Evolutionary conservation across 2,797 vertebrate species (phyloP).

Genomic region (Tapirus indicus): DNA sequence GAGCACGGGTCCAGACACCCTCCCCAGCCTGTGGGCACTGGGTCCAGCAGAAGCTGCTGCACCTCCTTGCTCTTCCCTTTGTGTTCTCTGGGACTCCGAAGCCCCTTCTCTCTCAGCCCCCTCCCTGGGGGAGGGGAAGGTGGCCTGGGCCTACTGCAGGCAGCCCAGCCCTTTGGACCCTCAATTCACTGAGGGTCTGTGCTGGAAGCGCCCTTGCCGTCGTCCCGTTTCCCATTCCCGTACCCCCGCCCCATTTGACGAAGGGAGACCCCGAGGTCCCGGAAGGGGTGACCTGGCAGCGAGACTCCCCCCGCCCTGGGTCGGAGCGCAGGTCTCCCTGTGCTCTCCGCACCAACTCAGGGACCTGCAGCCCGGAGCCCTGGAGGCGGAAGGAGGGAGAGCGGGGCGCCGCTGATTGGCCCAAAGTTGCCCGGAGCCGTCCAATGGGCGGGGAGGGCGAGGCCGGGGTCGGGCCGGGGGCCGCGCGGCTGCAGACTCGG

Average conservation of each 20-base stretch:
- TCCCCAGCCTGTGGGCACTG: neutral
- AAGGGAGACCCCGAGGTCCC: no score
- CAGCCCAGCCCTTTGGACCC: neutral
- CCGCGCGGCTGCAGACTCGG: fast-evolving
- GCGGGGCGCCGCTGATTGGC: slow-evolving; percentile 25
- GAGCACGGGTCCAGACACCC: neutral
- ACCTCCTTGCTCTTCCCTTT: neutral
- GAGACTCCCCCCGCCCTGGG: neutral
- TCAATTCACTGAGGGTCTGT: neutral
- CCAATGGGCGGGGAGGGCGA: neutral
- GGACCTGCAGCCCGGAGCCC: fast-evolving
- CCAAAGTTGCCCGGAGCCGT: neutral
- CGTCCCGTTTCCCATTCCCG: neutral
- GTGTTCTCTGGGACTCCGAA: neutral
- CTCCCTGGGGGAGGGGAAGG: neutral
- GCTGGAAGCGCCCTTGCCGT: neutral
- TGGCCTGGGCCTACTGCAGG: neutral
- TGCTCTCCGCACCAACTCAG: fast-evolving
- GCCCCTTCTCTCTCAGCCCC: neutral
- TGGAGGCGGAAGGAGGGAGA: fast-evolving
- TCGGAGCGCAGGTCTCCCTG: no score
- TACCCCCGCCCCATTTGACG: no score
- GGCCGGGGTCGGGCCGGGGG: fast-evolving
- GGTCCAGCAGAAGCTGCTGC: neutral
- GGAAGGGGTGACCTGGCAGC: neutral